phyloP scores from a whole-genome alignment of 2,113 vertebrate genomes.

The Caretta caretta region DNA sequence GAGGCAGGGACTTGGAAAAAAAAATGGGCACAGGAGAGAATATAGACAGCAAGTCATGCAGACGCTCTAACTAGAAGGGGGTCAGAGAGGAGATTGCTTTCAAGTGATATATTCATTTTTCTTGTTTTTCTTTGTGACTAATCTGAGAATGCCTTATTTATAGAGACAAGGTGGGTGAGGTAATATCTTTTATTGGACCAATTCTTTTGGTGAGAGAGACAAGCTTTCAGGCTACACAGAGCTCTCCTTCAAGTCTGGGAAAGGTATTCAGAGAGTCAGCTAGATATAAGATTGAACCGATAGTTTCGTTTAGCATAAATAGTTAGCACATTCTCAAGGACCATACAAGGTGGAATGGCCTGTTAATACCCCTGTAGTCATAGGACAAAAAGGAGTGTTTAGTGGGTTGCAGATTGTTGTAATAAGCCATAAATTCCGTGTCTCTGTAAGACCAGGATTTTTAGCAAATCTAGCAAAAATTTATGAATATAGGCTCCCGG shows the following conservation, averaged over 20 bases:
- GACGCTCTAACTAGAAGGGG: neutral
- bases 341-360: neutral
- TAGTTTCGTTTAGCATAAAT: neutral
- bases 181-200: neutral
- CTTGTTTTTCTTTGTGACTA: neutral
- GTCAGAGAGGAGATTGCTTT: neutral
- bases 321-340: neutral
- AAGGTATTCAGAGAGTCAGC: neutral
- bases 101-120: neutral
- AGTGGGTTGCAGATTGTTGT: neutral
- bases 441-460: neutral
- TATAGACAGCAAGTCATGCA: neutral
- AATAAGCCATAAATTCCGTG: neutral
- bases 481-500: neutral
- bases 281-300: neutral
- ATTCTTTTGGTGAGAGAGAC: neutral
- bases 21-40: neutral
- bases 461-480: neutral
- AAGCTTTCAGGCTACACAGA: neutral
- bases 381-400: neutral
- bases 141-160: neutral
- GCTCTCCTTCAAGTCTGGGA: neutral
- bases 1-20: neutral
- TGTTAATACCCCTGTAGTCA: neutral
- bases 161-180: neutral